Evolutionary conservation across 1,140 invertebrate species (phyloP).

Genomic region (Nomia melanderi): DNA sequence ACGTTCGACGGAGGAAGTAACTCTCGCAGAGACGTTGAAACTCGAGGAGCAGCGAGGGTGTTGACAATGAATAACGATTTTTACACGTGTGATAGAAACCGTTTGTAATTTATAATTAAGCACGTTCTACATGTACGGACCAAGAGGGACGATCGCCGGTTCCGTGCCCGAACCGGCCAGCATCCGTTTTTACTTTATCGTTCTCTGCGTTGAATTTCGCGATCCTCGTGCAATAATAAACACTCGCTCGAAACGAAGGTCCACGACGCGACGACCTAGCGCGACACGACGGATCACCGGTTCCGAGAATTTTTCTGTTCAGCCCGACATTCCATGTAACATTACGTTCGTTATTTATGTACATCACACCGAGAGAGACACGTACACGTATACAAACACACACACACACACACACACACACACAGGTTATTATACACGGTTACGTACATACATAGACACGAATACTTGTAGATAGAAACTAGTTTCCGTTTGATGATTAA

Average conservation of each 20-base stretch:
- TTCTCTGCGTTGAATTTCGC: constrained; percentile 10
- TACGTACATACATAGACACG: no score
- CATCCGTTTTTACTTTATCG: neutral
- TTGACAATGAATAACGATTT: no score
- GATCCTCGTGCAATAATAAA: constrained; percentile 23
- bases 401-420: no score
- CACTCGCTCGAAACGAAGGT: neutral
- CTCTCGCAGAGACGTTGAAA: no score
- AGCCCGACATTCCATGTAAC: constrained; percentile 44
- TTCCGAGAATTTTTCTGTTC: constrained; percentile 7
- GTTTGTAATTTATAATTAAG: constrained; percentile 15
- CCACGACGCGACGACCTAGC: constrained; percentile 5
- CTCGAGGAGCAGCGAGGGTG: no score
- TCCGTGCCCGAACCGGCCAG: neutral
- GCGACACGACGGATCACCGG: neutral
- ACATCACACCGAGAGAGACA: no score
- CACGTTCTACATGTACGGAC: constrained; percentile 29
- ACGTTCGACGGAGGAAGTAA: no score
- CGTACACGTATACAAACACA: no score
- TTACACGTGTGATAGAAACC: constrained; percentile 11
- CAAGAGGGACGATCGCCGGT: constrained; percentile 24
- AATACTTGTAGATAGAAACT: neutral
- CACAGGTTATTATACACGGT: no score
- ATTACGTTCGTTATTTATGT: no score
- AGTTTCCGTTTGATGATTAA: constrained; percentile 9